Base-by-base conservation (phyloP, 2,797 vertebrate species). In the Ispidina lecontei region DNA sequence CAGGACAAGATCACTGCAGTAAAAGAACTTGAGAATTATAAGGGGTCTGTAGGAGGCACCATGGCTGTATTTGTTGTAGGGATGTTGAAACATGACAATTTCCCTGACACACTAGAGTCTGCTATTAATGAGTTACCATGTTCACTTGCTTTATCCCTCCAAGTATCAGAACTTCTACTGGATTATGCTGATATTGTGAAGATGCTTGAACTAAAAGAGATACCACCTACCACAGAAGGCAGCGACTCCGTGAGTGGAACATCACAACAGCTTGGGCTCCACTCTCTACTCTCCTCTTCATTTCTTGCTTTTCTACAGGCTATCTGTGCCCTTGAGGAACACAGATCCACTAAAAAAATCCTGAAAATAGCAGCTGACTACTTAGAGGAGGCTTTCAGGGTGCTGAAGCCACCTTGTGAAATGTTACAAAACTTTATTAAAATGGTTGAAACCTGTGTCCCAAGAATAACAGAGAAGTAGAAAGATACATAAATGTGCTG, bases 81-180 rank as follows among this genome's bases (percentile, higher is more conserved):
- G 16, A 54, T 96, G 55, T n/a, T 97, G 74, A 95, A 82, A 39
- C 62, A 39, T 8, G 58, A 81, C 35, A 88, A 89, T 51, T 44
- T 97, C 47, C 63, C 73, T 44, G 59, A 35, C 35, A 62, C 6
- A 33, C 29, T 96, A 17, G 95, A 97, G 22, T 59, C 91, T 91
- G 90, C 90, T 76, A 4, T 97, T 88, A 83, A 74, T 26, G 58
- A 83, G 25, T 54, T 97, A 84, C 7, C 75, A 47, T 74, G 37
- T 65, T 91, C 59, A 16, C 95, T 95, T 26, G 90, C 94, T 39
- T 88, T 96, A 70, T 91, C 81, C 70, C 95, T 97, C 51, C 87
- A 51, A 10, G 79, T 96, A 49, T 79, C 81, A 63, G 95, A 97
- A 51, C 90, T 97, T 93, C 72, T 94, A 14, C 44, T 95, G 63